Evolutionary conservation across 35 echinoderm and acorn worm species (phyloP).

Genomic region (Stichopus chloronotus): DNA sequence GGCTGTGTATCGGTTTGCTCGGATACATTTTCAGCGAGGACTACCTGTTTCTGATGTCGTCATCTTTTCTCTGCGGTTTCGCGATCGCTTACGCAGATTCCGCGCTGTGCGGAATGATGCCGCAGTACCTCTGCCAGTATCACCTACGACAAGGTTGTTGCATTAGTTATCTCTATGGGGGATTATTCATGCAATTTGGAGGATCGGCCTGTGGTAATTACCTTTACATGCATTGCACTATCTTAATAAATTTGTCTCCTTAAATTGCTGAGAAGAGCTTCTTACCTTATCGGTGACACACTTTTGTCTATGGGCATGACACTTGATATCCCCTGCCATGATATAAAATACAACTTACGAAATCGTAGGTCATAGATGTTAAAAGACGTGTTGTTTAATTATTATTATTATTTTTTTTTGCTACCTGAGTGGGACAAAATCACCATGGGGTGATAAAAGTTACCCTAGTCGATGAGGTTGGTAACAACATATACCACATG

Average conservation of each 20-base stretch:
- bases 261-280: too few species aligned
- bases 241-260: too few species aligned
- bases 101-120: neutral
- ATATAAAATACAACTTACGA: too few species aligned
- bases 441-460: neutral
- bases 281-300: too few species aligned
- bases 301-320: too few species aligned
- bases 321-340: too few species aligned
- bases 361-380: too few species aligned
- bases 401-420: neutral
- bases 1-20: neutral
- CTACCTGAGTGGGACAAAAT: neutral
- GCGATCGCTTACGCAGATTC: slow-evolving; percentile 15
- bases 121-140: neutral
- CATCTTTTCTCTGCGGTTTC: slow-evolving; percentile 23
- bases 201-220: neutral
- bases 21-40: neutral
- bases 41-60: neutral
- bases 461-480: neutral
- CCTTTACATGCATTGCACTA: too few species aligned
- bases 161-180: slow-evolving; percentile 16
- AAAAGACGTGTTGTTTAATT: neutral
- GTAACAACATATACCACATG: neutral
- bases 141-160: slow-evolving; percentile 19
- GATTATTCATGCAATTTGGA: slow-evolving; percentile 23